Conservation (phyloP, 2,797 vertebrate species). For the Gobio occitaniae region DNA sequence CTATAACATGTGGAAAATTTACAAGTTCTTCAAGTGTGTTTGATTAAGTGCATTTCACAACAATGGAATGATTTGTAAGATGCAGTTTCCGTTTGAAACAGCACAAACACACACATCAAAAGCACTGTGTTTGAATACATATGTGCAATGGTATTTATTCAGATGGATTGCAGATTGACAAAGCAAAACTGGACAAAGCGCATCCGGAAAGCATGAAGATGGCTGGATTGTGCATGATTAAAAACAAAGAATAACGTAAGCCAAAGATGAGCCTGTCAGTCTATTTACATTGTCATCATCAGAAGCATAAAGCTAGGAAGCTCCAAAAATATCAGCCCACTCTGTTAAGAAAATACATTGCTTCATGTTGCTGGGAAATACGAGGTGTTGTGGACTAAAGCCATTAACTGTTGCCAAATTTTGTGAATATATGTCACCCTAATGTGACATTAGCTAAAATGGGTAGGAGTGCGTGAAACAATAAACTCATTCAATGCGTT, state of each 20-base stretch:
- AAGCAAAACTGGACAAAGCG: not conserved
- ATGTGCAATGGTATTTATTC: slow-evolving; percentile 14
- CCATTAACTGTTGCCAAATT: not conserved
- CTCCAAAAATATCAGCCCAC: not conserved
- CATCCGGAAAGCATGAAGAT: slow-evolving; percentile 16
- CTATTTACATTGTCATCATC: slow-evolving; percentile 23
- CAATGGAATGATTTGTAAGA: not conserved
- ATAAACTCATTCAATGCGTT: slow-evolving; percentile 34
- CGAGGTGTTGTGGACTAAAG: not conserved
- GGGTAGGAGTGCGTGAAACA: slow-evolving; percentile 50
- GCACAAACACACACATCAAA: slow-evolving; percentile 36
- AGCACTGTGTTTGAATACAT: not conserved
- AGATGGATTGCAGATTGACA: slow-evolving; percentile 29
- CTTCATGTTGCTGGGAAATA: not conserved
- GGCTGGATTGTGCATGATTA: slow-evolving; percentile 7
- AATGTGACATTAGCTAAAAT: slow-evolving; percentile 25
- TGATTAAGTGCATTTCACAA: slow-evolving; percentile 27
- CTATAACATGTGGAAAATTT: slow-evolving; percentile 15
- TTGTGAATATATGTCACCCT: slow-evolving; percentile 18
- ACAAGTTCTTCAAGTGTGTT: slow-evolving; percentile 6
- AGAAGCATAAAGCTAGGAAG: not conserved
- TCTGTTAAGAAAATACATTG: not conserved
- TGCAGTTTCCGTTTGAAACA: slow-evolving; percentile 16
- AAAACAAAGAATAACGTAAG: slow-evolving; percentile 23
- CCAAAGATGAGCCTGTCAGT: not conserved